Evolutionary conservation across 2,888 invertebrate species (phyloP), one percentile per base, ranked within the genome.

Genomic region (Esperia sulphurella): DNA sequence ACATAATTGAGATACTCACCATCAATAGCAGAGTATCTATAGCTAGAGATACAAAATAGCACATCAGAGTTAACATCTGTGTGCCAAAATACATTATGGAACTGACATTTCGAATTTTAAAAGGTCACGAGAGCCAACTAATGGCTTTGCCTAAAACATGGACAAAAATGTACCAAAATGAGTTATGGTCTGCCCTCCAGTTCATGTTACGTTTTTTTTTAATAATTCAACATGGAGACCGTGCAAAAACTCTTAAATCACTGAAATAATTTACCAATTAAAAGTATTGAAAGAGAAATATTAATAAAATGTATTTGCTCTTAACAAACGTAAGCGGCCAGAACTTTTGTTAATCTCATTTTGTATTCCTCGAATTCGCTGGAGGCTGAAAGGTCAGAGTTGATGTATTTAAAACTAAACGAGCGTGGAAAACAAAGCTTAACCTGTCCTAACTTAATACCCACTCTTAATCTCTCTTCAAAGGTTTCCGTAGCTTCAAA

Each of bases 91-190:
- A 14, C 40, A 40, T 40, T 43, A 28, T 41, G 13, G 37, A 39
- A 46, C 46, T 41, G 41, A 51, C 38, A 31, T 45, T 47, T 41
- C 33, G 41, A 41, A 42, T 47, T 43, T 35, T 44, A 51, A 51
- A 38, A 47, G 14, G 28, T 7, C 10, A 28, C 33, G 43, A 45
- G 48, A 58, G 55, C 63, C 59, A 68, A 62, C 61, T 65, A 71
- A 75, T 71, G 69, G 69, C 63, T 46, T 53, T 49, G 63, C 62
- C 64, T 63, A 61, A 63, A 72, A 65, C 61, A 59, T 57, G 57
- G 54, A 45, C 63, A 68, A 69, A 64, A 57, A 55, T 38, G 45
- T 42, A 55, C 55, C 58, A 55, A 66, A 62, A 64, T 68, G 54
- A 68, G 65, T 59, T 61, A 65, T 63, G 54, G 44, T 44, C 46